Base-by-base conservation (phyloP, 2,888 invertebrate species). In the Andricus quercusramuli region DNA sequence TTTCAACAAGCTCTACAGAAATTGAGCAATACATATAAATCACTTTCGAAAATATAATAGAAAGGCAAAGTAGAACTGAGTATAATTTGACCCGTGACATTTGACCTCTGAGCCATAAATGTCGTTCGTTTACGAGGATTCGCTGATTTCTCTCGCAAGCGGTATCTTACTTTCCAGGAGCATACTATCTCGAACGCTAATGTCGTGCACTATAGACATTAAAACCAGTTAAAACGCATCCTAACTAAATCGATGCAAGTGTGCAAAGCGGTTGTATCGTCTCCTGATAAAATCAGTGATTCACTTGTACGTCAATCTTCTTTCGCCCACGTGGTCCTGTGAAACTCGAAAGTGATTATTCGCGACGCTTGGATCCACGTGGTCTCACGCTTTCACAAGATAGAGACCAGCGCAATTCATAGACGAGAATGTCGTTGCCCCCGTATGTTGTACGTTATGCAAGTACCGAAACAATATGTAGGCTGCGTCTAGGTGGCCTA, bases 301-400 rank as follows among this genome's bases (percentile, higher is more conserved):
- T 70, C 47, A 9, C 47, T 70, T 20, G 51, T 29, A 64, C 78
- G 83, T 81, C 83, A 80, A 83, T 83, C 78, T 68, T 66, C 65
- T 77, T 79, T 82, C 83, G 78, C 80, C 81, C 84, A 83, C 85
- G 83, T 85, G 79, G 74, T 62, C 65, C 74, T 44, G 82, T 79
- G 85, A 86, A 86, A 87, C 84, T 85, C 82, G 85, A 86, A 87
- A 86, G 87, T 82, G 83, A 82, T 83, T 70, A 70, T 70, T 77
- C 66, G 78, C 79, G 80, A 76, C 82, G 62, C 68, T 79, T 78
- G 79, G 82, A 82, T 81, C 83, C 85, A 79, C 82, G 83, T 81
- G 81, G 83, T 88, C 88, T 88, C 88, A 86, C 90, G 90, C 91
- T 91, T 91, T 91, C 91, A 90, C 91, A 88, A 89, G 79, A 88